These are phyloP conservation scores for Poliocrania exsul DNA, from an alignment of 2,797 vertebrate species.

Conservation along the genomic window DNA sequence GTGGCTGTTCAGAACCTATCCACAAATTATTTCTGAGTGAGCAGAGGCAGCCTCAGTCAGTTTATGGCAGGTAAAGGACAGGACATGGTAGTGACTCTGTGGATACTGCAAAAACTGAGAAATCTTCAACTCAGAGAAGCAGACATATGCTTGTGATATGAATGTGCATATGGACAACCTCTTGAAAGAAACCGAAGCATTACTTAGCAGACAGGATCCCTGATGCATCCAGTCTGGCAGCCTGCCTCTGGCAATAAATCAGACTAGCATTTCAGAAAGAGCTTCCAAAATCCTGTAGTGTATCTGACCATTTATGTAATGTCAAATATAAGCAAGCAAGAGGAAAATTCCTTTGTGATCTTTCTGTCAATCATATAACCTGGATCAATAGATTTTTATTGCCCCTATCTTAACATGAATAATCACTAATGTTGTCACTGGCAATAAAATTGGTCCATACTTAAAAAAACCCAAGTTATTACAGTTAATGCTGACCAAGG, in stretches of 20 bases:
- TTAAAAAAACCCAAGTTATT: background rate
- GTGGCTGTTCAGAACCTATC: background rate
- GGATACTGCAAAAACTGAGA: background rate
- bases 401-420: background rate
- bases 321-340: background rate
- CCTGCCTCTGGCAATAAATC: slow-evolving; percentile 27
- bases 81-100: background rate
- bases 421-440: background rate
- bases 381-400: background rate
- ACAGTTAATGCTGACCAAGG: background rate
- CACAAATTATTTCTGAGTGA: background rate
- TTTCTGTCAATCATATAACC: background rate
- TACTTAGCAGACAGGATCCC: slow-evolving; percentile 28
- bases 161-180: background rate
- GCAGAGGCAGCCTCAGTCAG: background rate
- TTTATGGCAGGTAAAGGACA: background rate
- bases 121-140: background rate
- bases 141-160: background rate
- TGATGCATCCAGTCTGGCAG: slow-evolving; percentile 32
- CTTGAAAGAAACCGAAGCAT: background rate
- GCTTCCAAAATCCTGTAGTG: background rate
- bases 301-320: background rate
- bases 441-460: background rate
- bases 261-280: background rate
- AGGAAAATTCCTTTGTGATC: background rate